A percentile compares a stretch with the other conserved stretches of the same genome.
These are phyloP conservation scores for Phylloscopus trochiloides DNA, from an alignment of 2,113 vertebrate species.

Conservation along the genomic window DNA sequence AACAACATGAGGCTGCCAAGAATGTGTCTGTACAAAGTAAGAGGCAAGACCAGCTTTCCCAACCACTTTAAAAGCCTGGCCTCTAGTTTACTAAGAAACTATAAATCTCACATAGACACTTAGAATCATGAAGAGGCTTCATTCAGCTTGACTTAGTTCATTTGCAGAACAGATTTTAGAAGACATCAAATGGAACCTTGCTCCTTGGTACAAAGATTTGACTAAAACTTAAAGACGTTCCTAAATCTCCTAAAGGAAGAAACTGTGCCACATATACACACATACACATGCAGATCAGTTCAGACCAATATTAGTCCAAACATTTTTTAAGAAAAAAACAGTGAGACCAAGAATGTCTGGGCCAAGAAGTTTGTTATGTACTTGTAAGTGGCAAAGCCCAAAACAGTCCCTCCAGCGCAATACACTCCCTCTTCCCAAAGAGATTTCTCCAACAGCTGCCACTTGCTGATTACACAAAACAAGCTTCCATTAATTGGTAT, in stretches of 20 bases:
- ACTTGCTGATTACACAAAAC: background rate
- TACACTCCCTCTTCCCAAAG: background rate
- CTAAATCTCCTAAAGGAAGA: background rate
- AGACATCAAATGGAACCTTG: background rate
- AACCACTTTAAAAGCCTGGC: background rate
- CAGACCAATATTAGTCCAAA: background rate
- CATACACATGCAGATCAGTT: background rate
- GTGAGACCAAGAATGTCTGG: background rate
- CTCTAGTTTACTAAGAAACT: background rate
- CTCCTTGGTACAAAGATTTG: background rate
- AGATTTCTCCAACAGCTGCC: background rate
- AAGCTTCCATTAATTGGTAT: background rate
- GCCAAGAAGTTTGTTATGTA: background rate
- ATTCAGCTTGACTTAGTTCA: background rate
- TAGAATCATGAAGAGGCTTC: background rate
- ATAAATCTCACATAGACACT: background rate
- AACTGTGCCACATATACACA: background rate
- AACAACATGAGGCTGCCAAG: background rate
- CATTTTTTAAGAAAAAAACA: background rate
- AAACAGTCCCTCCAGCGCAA: background rate
- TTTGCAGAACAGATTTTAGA: background rate
- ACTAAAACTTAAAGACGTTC: background rate
- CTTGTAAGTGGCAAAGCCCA: background rate
- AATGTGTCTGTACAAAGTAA: background rate
- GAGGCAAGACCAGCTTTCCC: background rate